These are phyloP conservation scores for Tetheella fluctuosa DNA, from an alignment of 2,888 invertebrate genomes.

Conservation along the genomic window DNA sequence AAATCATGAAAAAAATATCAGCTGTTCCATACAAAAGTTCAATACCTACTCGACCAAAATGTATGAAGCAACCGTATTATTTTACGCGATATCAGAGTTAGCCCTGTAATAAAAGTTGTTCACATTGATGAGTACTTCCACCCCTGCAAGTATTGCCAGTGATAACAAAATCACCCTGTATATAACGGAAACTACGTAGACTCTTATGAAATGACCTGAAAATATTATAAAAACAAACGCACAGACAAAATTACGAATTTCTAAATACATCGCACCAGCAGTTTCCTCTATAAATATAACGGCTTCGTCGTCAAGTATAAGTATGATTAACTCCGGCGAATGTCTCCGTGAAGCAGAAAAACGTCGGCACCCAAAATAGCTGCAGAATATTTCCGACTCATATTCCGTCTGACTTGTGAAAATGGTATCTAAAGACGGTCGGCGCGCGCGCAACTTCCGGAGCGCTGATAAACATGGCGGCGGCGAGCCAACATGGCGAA, in stretches of 20 bases:
- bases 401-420: slow-evolving; percentile 71
- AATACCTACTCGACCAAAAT: too few species aligned
- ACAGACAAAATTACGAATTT: slow-evolving; percentile 63
- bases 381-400: slow-evolving; percentile 78
- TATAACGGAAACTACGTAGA: too few species aligned
- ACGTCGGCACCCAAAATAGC: slow-evolving; percentile 76
- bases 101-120: too few species aligned
- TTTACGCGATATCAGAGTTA: too few species aligned
- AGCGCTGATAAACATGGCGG: slow-evolving; percentile 79
- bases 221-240: slow-evolving; percentile 40
- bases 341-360: slow-evolving; percentile 80
- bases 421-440: slow-evolving; percentile 77
- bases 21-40: too few species aligned
- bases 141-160: too few species aligned
- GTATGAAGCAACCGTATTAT: too few species aligned
- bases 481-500: slow-evolving; percentile 80
- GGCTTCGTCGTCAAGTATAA: slow-evolving; percentile 70
- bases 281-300: slow-evolving; percentile 73
- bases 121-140: too few species aligned
- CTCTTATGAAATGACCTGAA: slow-evolving; percentile 20
- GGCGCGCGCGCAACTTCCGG: slow-evolving; percentile 83
- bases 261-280: slow-evolving; percentile 61
- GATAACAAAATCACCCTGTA: too few species aligned
- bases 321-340: slow-evolving; percentile 75
- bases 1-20: too few species aligned